Evolutionary conservation across 1,140 invertebrate genomes (phyloP), one percentile per base, ranked within the genome.

Genomic region (Zaprionus nigranus): DNA sequence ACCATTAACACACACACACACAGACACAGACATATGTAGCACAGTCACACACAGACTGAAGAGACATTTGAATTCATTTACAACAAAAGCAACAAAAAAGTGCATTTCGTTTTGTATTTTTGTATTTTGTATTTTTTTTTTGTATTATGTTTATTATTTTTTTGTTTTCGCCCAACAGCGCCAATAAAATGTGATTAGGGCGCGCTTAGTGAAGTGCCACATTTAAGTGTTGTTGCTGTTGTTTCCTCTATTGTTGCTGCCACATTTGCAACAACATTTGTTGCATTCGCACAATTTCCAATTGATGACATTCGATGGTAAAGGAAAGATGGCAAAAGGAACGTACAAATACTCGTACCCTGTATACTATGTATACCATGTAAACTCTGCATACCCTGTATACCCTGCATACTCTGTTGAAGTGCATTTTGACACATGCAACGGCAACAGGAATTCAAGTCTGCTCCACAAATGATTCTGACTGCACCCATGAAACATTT

Each of bases 141-240:
- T 63, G 43, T 30, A 13, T 62, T 56, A n/a, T 57, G 56, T 43
- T 26, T 61, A 26, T 57, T 51, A n/a, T 63, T 40, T 60, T 13
- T 53, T 28, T 62, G 12, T 43, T 49, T 49, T 59, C 28, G 30
- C 61, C 38, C 6, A 53, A 62, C 36, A 73, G 54, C 36, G 68
- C 56, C 54, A 75, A 64, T 71, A 66, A 72, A 76, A 76, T 60
- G 68, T 76, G 62, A 60, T 49, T 72, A 76, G 69, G 62, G 62
- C 57, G 62, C 57, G 62, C 13, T 60, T 24, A 72, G 61, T 66
- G 68, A 75, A 75, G 66, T 70, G 66, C 58, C 51, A 34, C 28
- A 12, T 30, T 28, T 49, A 49, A 36, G 40, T 49, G 46, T 59
- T 43, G 24, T 38, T 54, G 46, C 62, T 71, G 38, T 49, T 66